A percentile compares a stretch with the other conserved stretches of the same genome.
Evolutionary conservation across 2,888 invertebrate genomes (phyloP).

Genomic region (Metacarcinus magister): DNA sequence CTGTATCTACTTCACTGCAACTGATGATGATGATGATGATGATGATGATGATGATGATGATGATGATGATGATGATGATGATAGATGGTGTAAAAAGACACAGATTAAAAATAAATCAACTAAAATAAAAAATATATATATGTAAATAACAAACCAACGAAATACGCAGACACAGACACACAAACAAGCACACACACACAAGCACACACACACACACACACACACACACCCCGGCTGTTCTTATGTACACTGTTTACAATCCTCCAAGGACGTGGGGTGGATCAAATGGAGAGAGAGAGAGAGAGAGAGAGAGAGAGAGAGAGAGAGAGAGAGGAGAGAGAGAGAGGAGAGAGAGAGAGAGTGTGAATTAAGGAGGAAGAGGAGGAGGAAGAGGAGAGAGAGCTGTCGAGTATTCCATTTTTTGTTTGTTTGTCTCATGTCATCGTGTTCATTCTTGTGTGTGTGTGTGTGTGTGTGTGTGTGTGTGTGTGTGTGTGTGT

Average conservation of each 20-base stretch:
- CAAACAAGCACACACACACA: neutral
- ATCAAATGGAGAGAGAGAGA: constrained; percentile 30
- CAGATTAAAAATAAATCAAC: neutral
- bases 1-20: neutral
- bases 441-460: neutral
- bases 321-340: constrained; percentile 1
- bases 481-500: constrained; percentile 22
- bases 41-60: no score
- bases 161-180: neutral
- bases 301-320: constrained; percentile 48
- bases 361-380: neutral
- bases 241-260: neutral
- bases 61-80: no score
- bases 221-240: neutral
- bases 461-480: constrained; percentile 4
- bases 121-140: neutral
- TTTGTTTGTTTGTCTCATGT: neutral
- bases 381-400: neutral
- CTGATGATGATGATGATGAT: neutral
- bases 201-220: constrained; percentile 30
- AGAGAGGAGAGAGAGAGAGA: neutral
- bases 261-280: neutral
- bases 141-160: neutral
- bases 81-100: no score
- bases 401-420: neutral